Evolutionary conservation across 2,113 vertebrate species (phyloP).

Genomic region (Regulus satrapa): DNA sequence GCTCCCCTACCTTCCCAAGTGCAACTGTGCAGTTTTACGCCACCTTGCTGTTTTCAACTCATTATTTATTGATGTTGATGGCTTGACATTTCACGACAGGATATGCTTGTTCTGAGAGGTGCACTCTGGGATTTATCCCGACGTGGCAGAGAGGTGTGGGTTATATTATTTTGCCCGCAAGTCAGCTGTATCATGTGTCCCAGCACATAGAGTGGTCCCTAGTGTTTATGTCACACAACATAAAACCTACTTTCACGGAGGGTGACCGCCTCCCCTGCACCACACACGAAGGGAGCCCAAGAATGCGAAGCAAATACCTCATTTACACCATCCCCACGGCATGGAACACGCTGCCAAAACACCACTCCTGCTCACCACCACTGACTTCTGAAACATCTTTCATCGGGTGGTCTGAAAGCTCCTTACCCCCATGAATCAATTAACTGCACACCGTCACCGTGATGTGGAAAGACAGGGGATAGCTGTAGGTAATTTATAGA

Average conservation of each 20-base stretch:
- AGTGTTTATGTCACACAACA: slow-evolving; percentile 31
- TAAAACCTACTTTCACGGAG: not conserved
- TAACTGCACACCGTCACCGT: not conserved
- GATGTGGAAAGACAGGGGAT: not conserved
- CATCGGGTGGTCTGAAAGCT: not conserved
- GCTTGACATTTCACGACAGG: slow-evolving; percentile 43
- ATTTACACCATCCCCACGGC: not conserved
- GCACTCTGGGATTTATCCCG: slow-evolving; percentile 37
- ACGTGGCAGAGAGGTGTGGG: not conserved
- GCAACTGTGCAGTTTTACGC: slow-evolving; percentile 17
- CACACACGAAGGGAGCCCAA: slow-evolving; percentile 6
- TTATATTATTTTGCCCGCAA: slow-evolving; percentile 6
- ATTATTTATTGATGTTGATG: slow-evolving; percentile 59
- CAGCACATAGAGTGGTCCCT: not conserved
- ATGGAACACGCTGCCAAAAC: not conserved
- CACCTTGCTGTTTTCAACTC: slow-evolving; percentile 54
- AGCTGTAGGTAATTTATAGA: slow-evolving; percentile 11
- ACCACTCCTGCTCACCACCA: not conserved
- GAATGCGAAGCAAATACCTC: not conserved
- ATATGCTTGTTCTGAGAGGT: slow-evolving; percentile 30
- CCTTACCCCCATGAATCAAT: not conserved
- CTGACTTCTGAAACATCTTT: not conserved
- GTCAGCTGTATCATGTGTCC: slow-evolving; percentile 6
- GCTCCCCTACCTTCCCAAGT: slow-evolving; percentile 35
- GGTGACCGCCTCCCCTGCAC: not conserved